A percentile compares a stretch with the other conserved stretches of the same genome.
These are phyloP conservation scores for Helobdella robusta DNA, from an alignment of 2,888 invertebrate species.

Conservation along the genomic window DNA sequence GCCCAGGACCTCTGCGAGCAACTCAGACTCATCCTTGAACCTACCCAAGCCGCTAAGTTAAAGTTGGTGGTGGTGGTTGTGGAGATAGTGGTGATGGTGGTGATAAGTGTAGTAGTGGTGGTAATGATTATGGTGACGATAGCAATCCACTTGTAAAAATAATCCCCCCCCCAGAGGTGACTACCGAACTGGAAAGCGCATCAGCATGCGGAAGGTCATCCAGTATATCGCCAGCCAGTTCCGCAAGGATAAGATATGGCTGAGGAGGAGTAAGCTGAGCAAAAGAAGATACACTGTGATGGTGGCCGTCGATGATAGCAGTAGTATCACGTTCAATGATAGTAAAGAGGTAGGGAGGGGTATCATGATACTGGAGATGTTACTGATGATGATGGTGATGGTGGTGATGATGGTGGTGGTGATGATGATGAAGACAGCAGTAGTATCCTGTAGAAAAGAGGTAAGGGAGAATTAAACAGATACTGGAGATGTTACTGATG, in stretches of 20 bases:
- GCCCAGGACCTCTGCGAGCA: constrained; percentile 85
- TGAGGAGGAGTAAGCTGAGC: constrained; percentile 84
- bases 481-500: constrained; percentile 9
- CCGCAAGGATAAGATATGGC: constrained; percentile 97
- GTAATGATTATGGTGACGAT: not conserved
- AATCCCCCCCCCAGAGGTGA: constrained; percentile 67
- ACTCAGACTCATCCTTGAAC: constrained; percentile 83
- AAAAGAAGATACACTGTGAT: constrained; percentile 91
- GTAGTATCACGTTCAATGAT: constrained; percentile 56
- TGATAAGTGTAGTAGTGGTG: not conserved
- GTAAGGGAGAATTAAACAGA: not conserved
- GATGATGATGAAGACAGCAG: not conserved
- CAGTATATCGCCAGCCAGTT: constrained; percentile 98
- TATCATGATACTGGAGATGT: not conserved
- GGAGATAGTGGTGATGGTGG: not conserved
- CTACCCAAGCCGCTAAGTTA: constrained; percentile 79
- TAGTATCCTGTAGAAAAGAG: not conserved
- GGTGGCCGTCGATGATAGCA: constrained; percentile 90
- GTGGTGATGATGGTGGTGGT: not conserved
- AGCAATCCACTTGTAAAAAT: not conserved
- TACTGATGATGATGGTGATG: constrained; percentile 4
- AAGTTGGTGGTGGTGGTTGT: constrained; percentile 50
- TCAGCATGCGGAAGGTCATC: constrained; percentile 96
- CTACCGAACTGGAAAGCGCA: constrained; percentile 85
- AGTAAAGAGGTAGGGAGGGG: constrained; percentile 53